Evolutionary conservation across 2,113 vertebrate genomes (phyloP), one percentile per base, ranked within the genome.

Genomic region (Vanacampus margaritifer): DNA sequence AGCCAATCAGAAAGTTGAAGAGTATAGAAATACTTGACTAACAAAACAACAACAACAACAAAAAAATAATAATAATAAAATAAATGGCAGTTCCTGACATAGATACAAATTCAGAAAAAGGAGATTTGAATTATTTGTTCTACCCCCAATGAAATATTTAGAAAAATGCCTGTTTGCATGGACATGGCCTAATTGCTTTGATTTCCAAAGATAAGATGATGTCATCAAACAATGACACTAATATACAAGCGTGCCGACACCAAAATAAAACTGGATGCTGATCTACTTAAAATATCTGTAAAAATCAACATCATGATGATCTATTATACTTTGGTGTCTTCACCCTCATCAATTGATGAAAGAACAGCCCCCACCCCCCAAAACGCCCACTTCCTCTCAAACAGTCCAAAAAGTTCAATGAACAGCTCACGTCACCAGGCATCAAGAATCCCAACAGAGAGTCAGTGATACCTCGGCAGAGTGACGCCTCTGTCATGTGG

Each of bases 401-500:
- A 70, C 35, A 32, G 5, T 57, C 51, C 35, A 16, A 35, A 69
- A 56, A 41, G 0, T 72, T 35, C 19, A 41, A 73, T 69, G 19
- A 54, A 14, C 19, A 60, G 37, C 37, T 10, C 7, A 6, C 12
- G 70, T 60, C 59, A 74, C 41, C 54, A 32, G 64, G 23, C 61
- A 24, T 26, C 11, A 13, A 74, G 61, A 74, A n/a, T 41, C 77
- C 82, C 4, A 23, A 81, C 32, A 84, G 72, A 83, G 48, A 74
- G 78, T 8, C 54, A 9, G 71, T 51, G 46, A 58, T 26, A 90
- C 88, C 87, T 89, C 84, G 69, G 80, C 79, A 75, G 79, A 81
- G 72, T 17, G 73, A 64, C 76, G 68, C 76, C 74, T 83, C 62
- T 76, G 58, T 82, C 71, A 69, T 80, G 72, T 63, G 79, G 82